Evolutionary conservation across 2,888 invertebrate species (phyloP), one percentile per base, ranked within the genome.

Genomic region (Oscheius sp.): DNA sequence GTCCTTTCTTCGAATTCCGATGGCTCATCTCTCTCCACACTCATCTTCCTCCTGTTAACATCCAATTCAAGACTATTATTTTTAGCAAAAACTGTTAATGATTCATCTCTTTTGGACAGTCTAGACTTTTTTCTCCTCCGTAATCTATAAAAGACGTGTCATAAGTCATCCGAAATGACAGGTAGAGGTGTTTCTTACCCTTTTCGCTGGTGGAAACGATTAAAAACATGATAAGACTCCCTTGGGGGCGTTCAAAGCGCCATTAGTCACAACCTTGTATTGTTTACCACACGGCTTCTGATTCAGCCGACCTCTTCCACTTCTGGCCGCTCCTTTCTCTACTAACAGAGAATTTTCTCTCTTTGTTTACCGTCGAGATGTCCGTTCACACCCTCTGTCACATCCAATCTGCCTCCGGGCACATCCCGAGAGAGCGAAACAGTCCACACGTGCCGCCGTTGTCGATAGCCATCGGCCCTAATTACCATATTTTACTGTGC

Each of bases 401-500:
- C 48, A 48, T 63, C 48, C 63, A 63, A 63, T 63, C 63, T 48
- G 29, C 63, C 63, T 47, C 63, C 48, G 63, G 63, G 63, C 33
- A 63, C 10, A 47, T 63, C 60, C 13, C 58, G 32, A 33, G 35
- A 58, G 58, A 58, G 21, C 21, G 58, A 58, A 32, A 29, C 32
- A 42, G 11, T 58, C 58, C 32, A 21, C 29, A 53, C 29, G 53
- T 53, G 53, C 53, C 53, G 53, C 29, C 32, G 58, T 58, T n/a
- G 63, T 50, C 42, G 63, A 63, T 48, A 48, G 47, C 63, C n/a
- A 48, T 48, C 48, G 33, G 63, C 48, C 63, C 47, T 48, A 53
- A 68, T 68, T 68, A 68, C 37, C 68, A 68, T 68, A 68, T 68
- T 68, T 68, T 68, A 68, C 68, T 55, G 68, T 68, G 68, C 68